These are phyloP conservation scores for Holothuria leucospilota DNA, from an alignment of 53 echinoderm and acorn worm genomes.

Conservation along the genomic window DNA sequence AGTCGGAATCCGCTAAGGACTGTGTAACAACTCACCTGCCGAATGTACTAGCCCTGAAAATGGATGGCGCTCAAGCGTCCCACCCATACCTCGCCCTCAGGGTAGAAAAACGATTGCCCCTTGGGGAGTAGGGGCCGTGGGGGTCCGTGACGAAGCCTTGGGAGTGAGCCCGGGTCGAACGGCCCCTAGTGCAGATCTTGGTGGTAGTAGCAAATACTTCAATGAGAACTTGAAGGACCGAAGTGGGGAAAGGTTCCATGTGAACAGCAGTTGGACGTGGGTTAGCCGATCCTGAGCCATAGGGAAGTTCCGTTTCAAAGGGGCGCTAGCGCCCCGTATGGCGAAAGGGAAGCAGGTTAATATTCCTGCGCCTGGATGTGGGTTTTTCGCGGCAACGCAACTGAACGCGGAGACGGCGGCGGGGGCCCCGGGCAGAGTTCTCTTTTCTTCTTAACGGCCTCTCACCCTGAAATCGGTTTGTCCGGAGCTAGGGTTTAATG, in stretches of 20 bases:
- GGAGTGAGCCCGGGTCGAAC: slow-evolving; percentile 80
- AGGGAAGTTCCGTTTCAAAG: slow-evolving; percentile 77
- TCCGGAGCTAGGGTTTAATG: slow-evolving; percentile 63
- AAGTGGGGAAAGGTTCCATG: slow-evolving; percentile 60
- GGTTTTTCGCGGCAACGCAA: slow-evolving; percentile 76
- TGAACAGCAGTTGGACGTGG: slow-evolving; percentile 74
- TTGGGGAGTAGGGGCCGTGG: slow-evolving; percentile 85
- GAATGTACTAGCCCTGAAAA: slow-evolving; percentile 94
- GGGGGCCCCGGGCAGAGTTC: slow-evolving; percentile 91
- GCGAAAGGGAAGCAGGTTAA: slow-evolving; percentile 77
- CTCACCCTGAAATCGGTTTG: slow-evolving; percentile 59
- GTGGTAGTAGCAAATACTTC: slow-evolving; percentile 84
- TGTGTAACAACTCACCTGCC: slow-evolving; percentile 92
- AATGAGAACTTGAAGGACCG: slow-evolving; percentile 80
- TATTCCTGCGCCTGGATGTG: slow-evolving; percentile 85
- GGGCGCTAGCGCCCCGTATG: slow-evolving; percentile 49
- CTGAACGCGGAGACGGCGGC: slow-evolving; percentile 79
- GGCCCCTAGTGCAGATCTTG: slow-evolving; percentile 84
- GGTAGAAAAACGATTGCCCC: slow-evolving; percentile 39
- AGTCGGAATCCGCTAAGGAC: slow-evolving; percentile 86
- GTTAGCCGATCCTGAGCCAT: slow-evolving; percentile 75
- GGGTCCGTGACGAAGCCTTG: slow-evolving; percentile 74
- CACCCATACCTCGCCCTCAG: slow-evolving; percentile 60
- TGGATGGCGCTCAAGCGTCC: slow-evolving; percentile 78
- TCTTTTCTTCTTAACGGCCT: slow-evolving; percentile 77